These are phyloP conservation scores for Sphenodon punctatus DNA, from an alignment of 2,797 vertebrate species.

Conservation along the genomic window DNA sequence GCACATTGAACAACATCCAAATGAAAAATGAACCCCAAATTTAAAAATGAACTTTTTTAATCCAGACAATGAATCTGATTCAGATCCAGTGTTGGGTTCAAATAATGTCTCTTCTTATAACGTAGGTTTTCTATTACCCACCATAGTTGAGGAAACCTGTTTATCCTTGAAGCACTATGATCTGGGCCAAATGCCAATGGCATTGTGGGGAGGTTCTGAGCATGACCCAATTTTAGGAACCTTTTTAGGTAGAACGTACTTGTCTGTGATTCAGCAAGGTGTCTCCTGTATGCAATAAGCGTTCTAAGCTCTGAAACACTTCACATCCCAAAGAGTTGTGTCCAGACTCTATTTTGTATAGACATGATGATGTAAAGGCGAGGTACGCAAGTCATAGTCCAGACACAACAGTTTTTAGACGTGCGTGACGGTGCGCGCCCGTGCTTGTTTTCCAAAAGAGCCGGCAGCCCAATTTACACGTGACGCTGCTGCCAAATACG, in stretches of 20 bases:
- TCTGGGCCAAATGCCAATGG: background rate
- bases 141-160: background rate
- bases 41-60: no score
- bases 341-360: constrained; percentile 28
- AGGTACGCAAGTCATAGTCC: no score
- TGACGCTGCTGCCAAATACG: no score
- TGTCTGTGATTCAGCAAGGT: constrained; percentile 12
- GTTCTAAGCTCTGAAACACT: constrained; percentile 40
- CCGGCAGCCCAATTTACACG: no score
- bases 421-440: no score
- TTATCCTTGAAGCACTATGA: background rate
- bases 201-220: background rate
- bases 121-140: background rate
- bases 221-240: background rate
- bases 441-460: no score
- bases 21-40: no score
- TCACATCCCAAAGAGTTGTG: constrained; percentile 28
- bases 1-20: no score
- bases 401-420: no score
- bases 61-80: no score
- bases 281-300: constrained; percentile 13
- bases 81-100: no score
- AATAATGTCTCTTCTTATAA: background rate
- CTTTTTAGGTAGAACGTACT: constrained; percentile 26
- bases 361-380: constrained; percentile 20